Base-by-base conservation (phyloP, 2,888 invertebrate genomes). In the Cybosia mesomella region DNA sequence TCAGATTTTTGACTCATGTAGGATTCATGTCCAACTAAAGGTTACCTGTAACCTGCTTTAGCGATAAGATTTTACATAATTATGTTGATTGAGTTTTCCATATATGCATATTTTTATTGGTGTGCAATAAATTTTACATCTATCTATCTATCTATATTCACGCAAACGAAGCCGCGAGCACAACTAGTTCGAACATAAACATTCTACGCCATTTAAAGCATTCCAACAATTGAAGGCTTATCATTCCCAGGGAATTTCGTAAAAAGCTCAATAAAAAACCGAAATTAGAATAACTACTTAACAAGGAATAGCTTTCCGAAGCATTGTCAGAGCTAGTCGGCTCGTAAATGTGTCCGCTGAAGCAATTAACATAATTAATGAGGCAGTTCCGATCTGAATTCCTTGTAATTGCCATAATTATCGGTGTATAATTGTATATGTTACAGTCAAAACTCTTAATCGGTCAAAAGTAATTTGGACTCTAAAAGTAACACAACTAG, bases 331-430 rank as follows among this genome's bases (percentile, higher is more conserved):
- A 61, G 65, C 72, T 53, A 71, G 39, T 64, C 58, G 64, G 39
- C 63, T 75, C 80, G 80, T 78, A 73, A 77, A 78, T 59, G 75
- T 72, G 78, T 76, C 78, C 62, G 58, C 60, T 34, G 55, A 49
- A 32, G 72, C 69, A 70, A 75, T 80, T 80, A 80, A 72, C 79
- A 77, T 80, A 80, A 80, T 77, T 70, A 74, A 80, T 68, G 77
- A 59, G 54, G 68, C 73, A 64, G 71, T 72, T 74, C 66, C 67
- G 75, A 79, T 79, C 76, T 74, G 75, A 80, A 79, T 70, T 74
- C 69, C 65, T 13, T 78, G 78, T 80, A 80, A 80, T 79, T 80
- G 74, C 36, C 64, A 68, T 72, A 73, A 80, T 80, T 80, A 80
- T 61, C 43, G 32, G n/a, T 61, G 57, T 69, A 62, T 67, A 66